Conservation (phyloP, 1,140 invertebrate genomes). For the Leptopilina boulardi region DNA sequence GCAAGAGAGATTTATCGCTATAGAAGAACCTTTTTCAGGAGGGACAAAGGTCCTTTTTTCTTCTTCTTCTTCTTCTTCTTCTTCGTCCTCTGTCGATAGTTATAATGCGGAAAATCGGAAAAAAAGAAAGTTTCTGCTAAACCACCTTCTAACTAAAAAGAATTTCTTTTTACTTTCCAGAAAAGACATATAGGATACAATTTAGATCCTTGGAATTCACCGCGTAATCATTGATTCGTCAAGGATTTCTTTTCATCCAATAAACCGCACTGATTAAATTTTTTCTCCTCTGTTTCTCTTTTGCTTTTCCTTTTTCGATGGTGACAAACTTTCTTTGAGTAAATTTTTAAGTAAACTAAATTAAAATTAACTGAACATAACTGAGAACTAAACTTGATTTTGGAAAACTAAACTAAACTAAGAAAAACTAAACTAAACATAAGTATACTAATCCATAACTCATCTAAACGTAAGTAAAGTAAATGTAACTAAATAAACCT, state of each 20-base stretch:
- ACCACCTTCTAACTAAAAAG: background rate
- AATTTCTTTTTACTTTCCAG: conserved; percentile 15
- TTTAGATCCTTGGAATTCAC: background rate
- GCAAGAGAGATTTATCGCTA: conserved; percentile 30
- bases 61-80: background rate
- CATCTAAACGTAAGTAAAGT: too few relatives aligned
- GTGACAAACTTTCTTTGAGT: too few relatives aligned
- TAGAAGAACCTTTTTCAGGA: background rate
- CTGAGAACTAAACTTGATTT: too few relatives aligned
- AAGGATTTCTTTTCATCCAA: background rate
- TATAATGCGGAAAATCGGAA: conserved; percentile 21
- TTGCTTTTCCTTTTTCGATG: too few relatives aligned
- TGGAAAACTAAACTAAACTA: too few relatives aligned
- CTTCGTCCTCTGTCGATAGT: background rate
- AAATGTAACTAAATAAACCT: too few relatives aligned
- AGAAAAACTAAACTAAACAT: too few relatives aligned
- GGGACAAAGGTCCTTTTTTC: conserved; percentile 16
- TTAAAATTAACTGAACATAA: too few relatives aligned
- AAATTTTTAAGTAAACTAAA: too few relatives aligned
- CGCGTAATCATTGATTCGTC: conserved; percentile 15
- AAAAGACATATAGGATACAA: background rate
- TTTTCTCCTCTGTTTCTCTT: background rate
- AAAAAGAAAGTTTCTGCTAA: conserved; percentile 9
- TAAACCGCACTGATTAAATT: background rate
- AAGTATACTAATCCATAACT: too few relatives aligned